Conservation (phyloP, 2,113 vertebrate species). For the Anguilla japonica region DNA sequence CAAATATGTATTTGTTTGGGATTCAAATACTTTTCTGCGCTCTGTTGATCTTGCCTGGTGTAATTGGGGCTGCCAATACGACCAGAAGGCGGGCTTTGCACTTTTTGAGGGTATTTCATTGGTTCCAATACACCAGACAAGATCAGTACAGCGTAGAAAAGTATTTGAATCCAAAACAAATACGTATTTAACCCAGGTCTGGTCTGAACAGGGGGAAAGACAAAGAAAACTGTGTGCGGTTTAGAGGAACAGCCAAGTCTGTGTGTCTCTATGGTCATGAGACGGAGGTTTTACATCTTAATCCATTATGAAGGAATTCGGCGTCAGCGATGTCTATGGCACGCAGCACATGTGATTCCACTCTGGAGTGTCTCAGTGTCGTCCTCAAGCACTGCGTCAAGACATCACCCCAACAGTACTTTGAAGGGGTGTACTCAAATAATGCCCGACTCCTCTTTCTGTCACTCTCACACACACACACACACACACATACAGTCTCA, state of each 20-base stretch:
- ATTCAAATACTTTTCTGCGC: too few relatives aligned
- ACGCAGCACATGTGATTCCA: background rate
- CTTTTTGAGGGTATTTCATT: too few relatives aligned
- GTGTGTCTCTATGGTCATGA: constrained; percentile 17
- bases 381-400: background rate
- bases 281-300: background rate
- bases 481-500: background rate
- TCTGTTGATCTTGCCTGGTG: too few relatives aligned
- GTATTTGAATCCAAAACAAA: too few relatives aligned
- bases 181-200: too few relatives aligned
- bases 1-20: too few relatives aligned
- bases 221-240: constrained; percentile 26
- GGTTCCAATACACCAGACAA: too few relatives aligned
- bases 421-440: background rate
- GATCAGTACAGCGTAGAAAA: too few relatives aligned
- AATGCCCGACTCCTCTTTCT: background rate
- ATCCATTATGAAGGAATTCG: background rate
- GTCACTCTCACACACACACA: background rate
- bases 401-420: too few relatives aligned
- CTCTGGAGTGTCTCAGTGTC: background rate
- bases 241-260: constrained; percentile 13
- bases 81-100: too few relatives aligned
- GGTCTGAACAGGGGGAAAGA: background rate
- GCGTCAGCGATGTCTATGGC: background rate
- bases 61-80: too few relatives aligned